phyloP scores from a whole-genome alignment of 2,797 vertebrate species.

The Falco columbarius region DNA sequence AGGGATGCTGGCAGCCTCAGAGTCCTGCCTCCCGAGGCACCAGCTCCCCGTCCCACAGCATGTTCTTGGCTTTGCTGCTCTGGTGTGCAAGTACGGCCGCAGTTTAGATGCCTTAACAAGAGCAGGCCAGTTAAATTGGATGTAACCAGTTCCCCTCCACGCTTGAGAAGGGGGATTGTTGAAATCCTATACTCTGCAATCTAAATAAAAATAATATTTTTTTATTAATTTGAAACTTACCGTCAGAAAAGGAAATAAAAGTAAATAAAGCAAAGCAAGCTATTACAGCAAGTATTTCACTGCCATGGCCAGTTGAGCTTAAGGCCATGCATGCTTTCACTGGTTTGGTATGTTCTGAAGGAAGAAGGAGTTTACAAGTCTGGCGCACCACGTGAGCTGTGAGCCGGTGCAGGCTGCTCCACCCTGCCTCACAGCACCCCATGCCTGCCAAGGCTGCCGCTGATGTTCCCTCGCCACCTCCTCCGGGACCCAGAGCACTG shows the following conservation, averaged over 20 bases:
- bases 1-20: not conserved
- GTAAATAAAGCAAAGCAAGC: not conserved
- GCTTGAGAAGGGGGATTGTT: not conserved
- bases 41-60: not conserved
- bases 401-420: not conserved
- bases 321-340: constrained; percentile 32
- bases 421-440: rapidly evolving
- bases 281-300: not conserved
- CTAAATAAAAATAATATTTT: not conserved
- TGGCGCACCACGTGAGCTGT: not conserved
- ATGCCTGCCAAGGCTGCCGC: not conserved
- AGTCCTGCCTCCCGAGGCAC: not conserved
- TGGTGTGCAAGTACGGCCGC: not conserved
- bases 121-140: not conserved
- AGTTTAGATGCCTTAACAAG: not conserved
- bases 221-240: not conserved
- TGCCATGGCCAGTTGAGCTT: not conserved
- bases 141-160: not conserved
- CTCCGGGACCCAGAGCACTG: not conserved
- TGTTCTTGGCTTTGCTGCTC: not conserved
- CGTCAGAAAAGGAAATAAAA: not conserved
- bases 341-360: constrained; percentile 52
- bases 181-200: not conserved
- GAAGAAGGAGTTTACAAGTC: not conserved
- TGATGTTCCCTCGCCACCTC: not conserved